Evolutionary conservation across 2,888 invertebrate genomes (phyloP).

Genomic region (Theodoxus fluviatilis): DNA sequence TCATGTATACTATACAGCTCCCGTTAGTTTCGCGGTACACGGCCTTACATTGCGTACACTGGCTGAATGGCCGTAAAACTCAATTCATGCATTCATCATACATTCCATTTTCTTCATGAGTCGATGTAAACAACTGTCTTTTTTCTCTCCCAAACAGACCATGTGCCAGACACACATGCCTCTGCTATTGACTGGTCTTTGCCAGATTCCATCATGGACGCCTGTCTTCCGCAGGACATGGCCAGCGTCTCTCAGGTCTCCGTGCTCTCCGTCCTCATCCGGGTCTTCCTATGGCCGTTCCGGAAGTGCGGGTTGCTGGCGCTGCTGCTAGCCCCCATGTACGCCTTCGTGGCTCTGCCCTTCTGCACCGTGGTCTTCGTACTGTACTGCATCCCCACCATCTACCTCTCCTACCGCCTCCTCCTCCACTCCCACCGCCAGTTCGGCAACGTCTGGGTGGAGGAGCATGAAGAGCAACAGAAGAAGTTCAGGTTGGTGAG

Average conservation of each 20-base stretch:
- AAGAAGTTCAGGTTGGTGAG: conserved; percentile 36
- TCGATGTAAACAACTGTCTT: too few species aligned
- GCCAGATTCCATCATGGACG: too few species aligned
- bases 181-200: too few species aligned
- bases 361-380: conserved; percentile 45
- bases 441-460: conserved; percentile 35
- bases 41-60: too few species aligned
- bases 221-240: too few species aligned
- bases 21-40: too few species aligned
- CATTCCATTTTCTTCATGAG: too few species aligned
- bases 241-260: conserved; percentile 53
- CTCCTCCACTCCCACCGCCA: conserved; percentile 51
- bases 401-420: conserved; percentile 57
- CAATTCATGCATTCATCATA: too few species aligned
- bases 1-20: too few species aligned
- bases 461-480: conserved; percentile 36
- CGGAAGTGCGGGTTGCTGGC: conserved; percentile 56
- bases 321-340: conserved; percentile 48
- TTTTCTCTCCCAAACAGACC: too few species aligned
- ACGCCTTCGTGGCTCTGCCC: conserved; percentile 48
- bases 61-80: too few species aligned
- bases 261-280: conserved; percentile 51
- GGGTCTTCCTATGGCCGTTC: conserved; percentile 59
- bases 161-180: too few species aligned
- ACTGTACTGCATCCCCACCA: conserved; percentile 57